Evolutionary conservation across 2,113 vertebrate species (phyloP).

Genomic region (Gallinago paraguaiae): DNA sequence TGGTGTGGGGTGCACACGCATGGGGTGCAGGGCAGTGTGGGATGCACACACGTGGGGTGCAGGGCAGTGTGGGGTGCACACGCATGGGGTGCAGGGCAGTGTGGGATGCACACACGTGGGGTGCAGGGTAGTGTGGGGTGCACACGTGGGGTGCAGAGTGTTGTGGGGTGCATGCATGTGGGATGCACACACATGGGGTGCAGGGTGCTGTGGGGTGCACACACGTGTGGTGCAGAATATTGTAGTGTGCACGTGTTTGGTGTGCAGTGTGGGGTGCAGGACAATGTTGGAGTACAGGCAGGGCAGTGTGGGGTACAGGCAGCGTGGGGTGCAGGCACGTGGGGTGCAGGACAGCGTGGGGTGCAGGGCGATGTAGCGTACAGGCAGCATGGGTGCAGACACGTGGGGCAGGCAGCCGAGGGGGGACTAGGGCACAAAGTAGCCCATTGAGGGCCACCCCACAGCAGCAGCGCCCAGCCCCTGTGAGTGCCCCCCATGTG

Average conservation of each 20-base stretch:
- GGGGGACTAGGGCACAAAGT: not conserved
- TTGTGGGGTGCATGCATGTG: too few species aligned
- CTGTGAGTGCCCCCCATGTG: not conserved
- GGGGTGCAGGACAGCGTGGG: not conserved
- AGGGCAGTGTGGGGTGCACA: too few species aligned
- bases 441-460: not conserved
- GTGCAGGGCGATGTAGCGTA: not conserved
- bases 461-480: not conserved
- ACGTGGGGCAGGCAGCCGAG: fast-evolving
- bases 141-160: not conserved
- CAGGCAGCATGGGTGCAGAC: too few species aligned
- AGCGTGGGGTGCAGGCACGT: not conserved
- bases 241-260: too few species aligned
- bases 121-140: too few species aligned
- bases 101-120: too few species aligned
- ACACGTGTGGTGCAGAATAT: too few species aligned
- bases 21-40: not conserved
- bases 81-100: too few species aligned
- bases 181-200: too few species aligned
- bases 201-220: fast-evolving
- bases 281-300: not conserved
- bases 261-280: too few species aligned
- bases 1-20: too few species aligned
- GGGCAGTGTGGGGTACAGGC: not conserved
- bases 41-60: too few species aligned